Evolutionary conservation across 2,113 vertebrate genomes (phyloP).

Genomic region (Entosphenus tridentatus): DNA sequence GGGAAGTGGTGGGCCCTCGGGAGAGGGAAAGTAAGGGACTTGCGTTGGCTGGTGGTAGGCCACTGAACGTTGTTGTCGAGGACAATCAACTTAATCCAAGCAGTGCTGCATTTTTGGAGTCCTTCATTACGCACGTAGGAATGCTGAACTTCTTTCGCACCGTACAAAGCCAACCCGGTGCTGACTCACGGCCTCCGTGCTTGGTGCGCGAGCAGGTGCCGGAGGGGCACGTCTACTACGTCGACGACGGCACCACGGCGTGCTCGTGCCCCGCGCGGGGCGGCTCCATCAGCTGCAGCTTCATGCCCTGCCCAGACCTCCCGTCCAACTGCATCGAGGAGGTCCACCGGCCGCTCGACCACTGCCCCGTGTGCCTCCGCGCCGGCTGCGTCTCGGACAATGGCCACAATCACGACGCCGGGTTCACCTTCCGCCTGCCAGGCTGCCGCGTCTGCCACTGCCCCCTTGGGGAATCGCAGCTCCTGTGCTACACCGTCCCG

Average conservation of each 20-base stretch:
- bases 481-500: conserved; percentile 61
- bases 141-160: no score
- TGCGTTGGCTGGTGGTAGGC: no score
- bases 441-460: conserved; percentile 67
- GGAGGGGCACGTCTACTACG: conserved; percentile 66
- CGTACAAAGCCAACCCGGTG: no score
- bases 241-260: conserved; percentile 82
- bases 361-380: conserved; percentile 53
- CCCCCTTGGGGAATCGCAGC: conserved; percentile 38
- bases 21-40: no score
- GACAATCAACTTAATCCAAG: no score
- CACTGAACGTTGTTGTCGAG: no score
- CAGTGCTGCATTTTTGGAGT: no score
- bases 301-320: conserved; percentile 69
- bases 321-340: conserved; percentile 63
- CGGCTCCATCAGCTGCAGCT: conserved; percentile 70
- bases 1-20: no score
- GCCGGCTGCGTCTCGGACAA: conserved; percentile 41
- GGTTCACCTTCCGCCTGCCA: conserved; percentile 51
- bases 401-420: conserved; percentile 44
- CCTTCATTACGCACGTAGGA: no score
- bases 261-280: conserved; percentile 62
- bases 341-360: conserved; percentile 29
- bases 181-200: no score
- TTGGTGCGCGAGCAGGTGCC: conserved; percentile 28